A percentile compares a stretch with the other conserved stretches of the same genome.
These are phyloP conservation scores for Fregetta grallaria DNA, from an alignment of 2,113 vertebrate species.

Conservation along the genomic window DNA sequence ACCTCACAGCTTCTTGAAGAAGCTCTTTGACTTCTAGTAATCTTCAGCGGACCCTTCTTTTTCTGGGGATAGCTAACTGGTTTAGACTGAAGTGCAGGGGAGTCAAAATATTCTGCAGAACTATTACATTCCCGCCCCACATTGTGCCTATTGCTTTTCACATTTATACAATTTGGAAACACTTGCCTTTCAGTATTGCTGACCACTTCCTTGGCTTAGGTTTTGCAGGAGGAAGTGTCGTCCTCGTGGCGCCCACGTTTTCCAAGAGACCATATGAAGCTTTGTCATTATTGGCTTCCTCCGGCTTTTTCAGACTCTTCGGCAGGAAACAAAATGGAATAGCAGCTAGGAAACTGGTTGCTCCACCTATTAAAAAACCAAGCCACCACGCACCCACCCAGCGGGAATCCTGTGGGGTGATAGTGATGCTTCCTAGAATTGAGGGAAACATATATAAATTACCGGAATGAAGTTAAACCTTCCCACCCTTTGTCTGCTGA, in stretches of 20 bases:
- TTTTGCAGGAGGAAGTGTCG: not conserved
- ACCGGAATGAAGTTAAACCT: not conserved
- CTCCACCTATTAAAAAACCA: slow-evolving; percentile 80
- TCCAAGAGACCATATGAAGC: not conserved
- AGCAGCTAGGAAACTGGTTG: slow-evolving; percentile 71
- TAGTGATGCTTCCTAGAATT: slow-evolving; percentile 80
- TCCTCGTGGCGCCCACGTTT: not conserved
- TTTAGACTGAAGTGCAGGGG: not conserved
- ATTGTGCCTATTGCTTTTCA: not conserved
- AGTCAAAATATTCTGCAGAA: not conserved
- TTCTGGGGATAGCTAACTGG: not conserved
- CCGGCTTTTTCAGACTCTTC: slow-evolving; percentile 68
- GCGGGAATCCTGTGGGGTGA: slow-evolving; percentile 86
- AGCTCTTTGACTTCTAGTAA: not conserved
- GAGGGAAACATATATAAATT: not conserved
- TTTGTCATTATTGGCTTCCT: not conserved
- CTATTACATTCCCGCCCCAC: not conserved
- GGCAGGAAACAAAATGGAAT: slow-evolving; percentile 93
- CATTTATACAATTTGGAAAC: not conserved
- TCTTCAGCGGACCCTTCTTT: not conserved
- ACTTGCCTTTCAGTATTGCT: slow-evolving; percentile 58
- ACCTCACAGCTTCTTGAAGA: not conserved
- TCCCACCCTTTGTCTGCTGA: not conserved
- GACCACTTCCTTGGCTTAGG: not conserved
- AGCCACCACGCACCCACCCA: slow-evolving; percentile 99